A percentile compares a stretch with the other conserved stretches of the same genome.
Evolutionary conservation across 2,113 vertebrate genomes (phyloP).

Genomic region (Platichthys stellatus): DNA sequence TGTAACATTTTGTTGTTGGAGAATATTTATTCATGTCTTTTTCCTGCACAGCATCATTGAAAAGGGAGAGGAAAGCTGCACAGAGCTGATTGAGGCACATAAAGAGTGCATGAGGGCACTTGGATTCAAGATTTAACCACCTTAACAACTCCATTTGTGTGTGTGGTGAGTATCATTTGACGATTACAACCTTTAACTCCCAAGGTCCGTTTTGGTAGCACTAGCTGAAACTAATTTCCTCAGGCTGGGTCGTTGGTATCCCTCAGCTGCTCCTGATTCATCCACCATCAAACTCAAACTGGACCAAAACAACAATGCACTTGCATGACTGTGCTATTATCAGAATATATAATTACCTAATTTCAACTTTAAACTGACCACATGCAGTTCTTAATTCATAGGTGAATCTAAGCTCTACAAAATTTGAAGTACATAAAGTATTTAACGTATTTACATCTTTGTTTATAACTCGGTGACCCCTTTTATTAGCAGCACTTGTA

Average conservation of each 20-base stretch:
- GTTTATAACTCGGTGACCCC: too few relatives aligned
- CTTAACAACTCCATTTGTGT: not conserved
- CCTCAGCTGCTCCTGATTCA: not conserved
- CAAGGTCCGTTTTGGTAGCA: not conserved
- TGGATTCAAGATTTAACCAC: constrained; percentile 92
- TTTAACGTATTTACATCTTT: too few relatives aligned
- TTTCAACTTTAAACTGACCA: too few relatives aligned
- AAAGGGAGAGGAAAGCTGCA: constrained; percentile 94
- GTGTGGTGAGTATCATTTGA: constrained; percentile 61
- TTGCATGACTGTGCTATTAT: too few relatives aligned
- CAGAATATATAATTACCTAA: too few relatives aligned
- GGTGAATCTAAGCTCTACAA: too few relatives aligned
- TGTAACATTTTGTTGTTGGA: not conserved
- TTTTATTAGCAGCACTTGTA: too few relatives aligned
- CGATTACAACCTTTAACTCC: not conserved
- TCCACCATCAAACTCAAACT: not conserved
- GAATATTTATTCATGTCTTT: not conserved
- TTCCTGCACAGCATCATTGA: constrained; percentile 90
- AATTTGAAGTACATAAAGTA: too few relatives aligned
- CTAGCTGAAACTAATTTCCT: not conserved
- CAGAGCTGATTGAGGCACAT: constrained; percentile 93
- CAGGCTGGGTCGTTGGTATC: not conserved
- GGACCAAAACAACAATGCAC: too few relatives aligned
- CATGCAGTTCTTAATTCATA: too few relatives aligned
- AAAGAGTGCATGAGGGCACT: constrained; percentile 97